phyloP scores from a whole-genome alignment of 2,888 invertebrate species.

The Drosophila barbarae region DNA sequence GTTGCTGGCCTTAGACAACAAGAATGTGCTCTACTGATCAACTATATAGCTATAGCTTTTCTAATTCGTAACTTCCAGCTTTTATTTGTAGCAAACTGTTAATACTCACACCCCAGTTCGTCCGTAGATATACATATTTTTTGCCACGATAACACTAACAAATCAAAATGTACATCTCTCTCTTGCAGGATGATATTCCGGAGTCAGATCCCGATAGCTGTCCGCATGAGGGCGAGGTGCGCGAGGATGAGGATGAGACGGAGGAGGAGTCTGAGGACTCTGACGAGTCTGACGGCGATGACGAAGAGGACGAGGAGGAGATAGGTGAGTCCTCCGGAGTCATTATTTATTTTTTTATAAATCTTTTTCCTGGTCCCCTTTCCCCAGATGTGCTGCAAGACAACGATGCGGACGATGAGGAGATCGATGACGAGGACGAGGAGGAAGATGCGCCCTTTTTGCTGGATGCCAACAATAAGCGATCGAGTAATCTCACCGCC shows the following conservation, averaged over 20 bases:
- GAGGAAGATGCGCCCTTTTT: constrained; percentile 79
- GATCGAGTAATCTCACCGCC: constrained; percentile 87
- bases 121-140: background rate
- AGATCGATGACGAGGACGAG: constrained; percentile 79
- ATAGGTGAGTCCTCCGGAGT: constrained; percentile 66
- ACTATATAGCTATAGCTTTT: constrained; percentile 22
- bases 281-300: constrained; percentile 79
- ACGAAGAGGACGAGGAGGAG: constrained; percentile 80
- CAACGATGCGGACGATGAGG: constrained; percentile 80
- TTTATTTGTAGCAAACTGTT: constrained; percentile 15
- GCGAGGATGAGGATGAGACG: constrained; percentile 78
- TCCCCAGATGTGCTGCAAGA: constrained; percentile 67
- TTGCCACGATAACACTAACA: constrained; percentile 3
- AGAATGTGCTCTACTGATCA: constrained; percentile 66
- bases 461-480: constrained; percentile 80
- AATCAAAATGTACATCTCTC: constrained; percentile 1
- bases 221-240: constrained; percentile 77
- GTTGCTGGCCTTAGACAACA: constrained; percentile 78
- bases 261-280: constrained; percentile 79
- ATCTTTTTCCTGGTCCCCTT: background rate
- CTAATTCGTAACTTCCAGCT: constrained; percentile 36
- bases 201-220: constrained; percentile 80
- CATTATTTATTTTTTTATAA: no score
- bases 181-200: constrained; percentile 77
- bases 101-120: constrained; percentile 15